Evolutionary conservation across 2,888 invertebrate genomes (phyloP), one percentile per base, ranked within the genome.

Genomic region (Lochmaea capreae): DNA sequence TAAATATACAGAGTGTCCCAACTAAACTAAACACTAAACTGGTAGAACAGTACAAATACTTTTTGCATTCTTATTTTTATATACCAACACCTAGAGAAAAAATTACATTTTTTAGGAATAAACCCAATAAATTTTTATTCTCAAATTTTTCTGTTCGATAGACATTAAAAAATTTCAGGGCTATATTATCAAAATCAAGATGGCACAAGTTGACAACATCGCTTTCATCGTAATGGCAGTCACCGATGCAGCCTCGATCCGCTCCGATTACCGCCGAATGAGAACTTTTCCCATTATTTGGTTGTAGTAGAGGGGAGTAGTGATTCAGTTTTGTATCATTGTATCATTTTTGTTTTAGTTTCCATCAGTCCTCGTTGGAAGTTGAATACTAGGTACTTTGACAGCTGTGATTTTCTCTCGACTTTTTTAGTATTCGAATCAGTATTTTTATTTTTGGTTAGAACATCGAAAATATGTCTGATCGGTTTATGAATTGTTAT

Each of bases 261-360:
- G 65, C 68, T 59, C 71, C 74, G 74, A 66, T 65, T 57, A 12
- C 12, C 8, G 8, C 69, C 73, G 73, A 73, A 43, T 22, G 3
- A 14, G 22, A 71, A 67, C 67, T 58, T 67, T 71, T 71, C 68
- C 72, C 72, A 75, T 66, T 62, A 73, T 66, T 73, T 70, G 66
- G 54, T 54, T 57, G 49, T 49, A 12, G 52, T 39, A 58, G 66
- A 52, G 69, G 70, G 68, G 68, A 59, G 67, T 52, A 69, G 46
- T 49, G 42, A 43, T 63, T 70, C 65, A 14, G 54, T 58, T 71
- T 43, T 65, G 54, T 58, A 65, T 65, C 67, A 52, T 49, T 46
- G 18, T 63, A 16, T 39, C 42, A 33, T n/a, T n/a, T 59, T 43
- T 33, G 59, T 61, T 69, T 69, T 54, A 71, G 71, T 71, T 58